Conservation (phyloP, 1,140 invertebrate species). For the Danaus melanippus region DNA sequence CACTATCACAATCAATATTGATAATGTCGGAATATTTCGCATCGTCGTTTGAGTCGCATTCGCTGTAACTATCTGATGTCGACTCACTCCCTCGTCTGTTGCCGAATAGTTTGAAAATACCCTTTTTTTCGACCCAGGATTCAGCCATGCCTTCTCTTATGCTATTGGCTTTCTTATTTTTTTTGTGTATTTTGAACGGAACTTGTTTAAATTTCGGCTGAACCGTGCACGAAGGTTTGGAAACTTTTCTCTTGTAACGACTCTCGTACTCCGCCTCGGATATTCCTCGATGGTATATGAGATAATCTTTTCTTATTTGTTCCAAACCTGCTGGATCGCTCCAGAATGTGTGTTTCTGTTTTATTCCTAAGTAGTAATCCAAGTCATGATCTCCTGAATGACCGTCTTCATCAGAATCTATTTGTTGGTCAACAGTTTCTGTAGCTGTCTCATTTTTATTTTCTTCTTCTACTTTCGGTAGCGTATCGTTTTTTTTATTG, state of each 20-base stretch:
- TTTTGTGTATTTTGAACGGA: conserved; percentile 59
- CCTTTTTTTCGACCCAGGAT: conserved; percentile 53
- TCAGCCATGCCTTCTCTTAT: conserved; percentile 43
- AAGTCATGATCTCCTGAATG: conserved; percentile 50
- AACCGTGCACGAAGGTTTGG: conserved; percentile 32
- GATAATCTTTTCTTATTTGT: conserved; percentile 60
- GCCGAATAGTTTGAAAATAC: conserved; percentile 60
- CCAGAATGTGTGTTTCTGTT: conserved; percentile 54
- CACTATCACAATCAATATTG: conserved; percentile 19
- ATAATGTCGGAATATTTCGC: conserved; percentile 17
- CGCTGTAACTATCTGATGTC: conserved; percentile 61
- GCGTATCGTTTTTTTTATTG: conserved; percentile 37
- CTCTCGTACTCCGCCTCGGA: conserved; percentile 60
- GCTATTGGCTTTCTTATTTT: conserved; percentile 38
- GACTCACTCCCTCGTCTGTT: conserved; percentile 49
- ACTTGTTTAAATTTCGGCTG: conserved; percentile 56
- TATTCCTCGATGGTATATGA: conserved; percentile 58
- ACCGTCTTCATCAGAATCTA: conserved; percentile 29
- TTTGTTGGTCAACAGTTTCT: conserved; percentile 18
- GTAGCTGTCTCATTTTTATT: conserved; percentile 21
- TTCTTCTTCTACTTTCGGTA: conserved; percentile 41
- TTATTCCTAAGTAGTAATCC: conserved; percentile 55
- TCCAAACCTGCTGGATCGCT: conserved; percentile 53
- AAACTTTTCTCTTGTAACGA: conserved; percentile 39
- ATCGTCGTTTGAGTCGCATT: conserved; percentile 51